Base-by-base conservation (phyloP, 92 coral and sea anemone genomes). In the Metridium senile region DNA sequence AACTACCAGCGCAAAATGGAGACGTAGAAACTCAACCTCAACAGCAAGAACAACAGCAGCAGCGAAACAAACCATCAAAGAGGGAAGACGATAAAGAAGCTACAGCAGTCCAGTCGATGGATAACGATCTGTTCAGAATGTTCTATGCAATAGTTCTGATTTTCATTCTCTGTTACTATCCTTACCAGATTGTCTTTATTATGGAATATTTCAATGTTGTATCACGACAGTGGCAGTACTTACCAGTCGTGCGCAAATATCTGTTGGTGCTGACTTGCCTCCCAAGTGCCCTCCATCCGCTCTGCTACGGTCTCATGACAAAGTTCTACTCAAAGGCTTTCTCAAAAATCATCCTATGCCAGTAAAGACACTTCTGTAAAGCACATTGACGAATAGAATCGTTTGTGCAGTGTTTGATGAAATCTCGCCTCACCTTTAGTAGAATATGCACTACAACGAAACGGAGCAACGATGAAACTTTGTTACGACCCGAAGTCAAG, bases 261-360 rank as follows among this genome's bases (percentile, higher is more conserved):
- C 18, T 58, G 0, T 71, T 81, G 65, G 58, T 81, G 27, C 71
- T 81, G 64, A 85, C 68, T 22, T 81, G 87, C 45, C 58, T 81
- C 26, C 90, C 90, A 1, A 71, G 84, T 2, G 90, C 90, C 0
- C 64, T 86, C 26, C 90, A 86, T 25, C 90, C 90, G 7, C 33
- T 86, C 9, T 81, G 87, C 75, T 86, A 86, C 21, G 90, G 87
- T n/a, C 63, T 84, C 30, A 86, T 81, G 87, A 86, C 70, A 47
- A 72, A 35, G 26, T 86, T 86, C 63, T 86, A 70, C 61, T 68
- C 86, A 47, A 81, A 47, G 66, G 83, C 84, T 13, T 86, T 86
- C 64, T 26, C 83, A 1, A 86, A 76, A 63, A 61, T 86, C 13
- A 56, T 86, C 11, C 80, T 86, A 3, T 86, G 87, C 68, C 51